Conservation (phyloP, 2,113 vertebrate genomes). For the Galemys pyrenaicus region DNA sequence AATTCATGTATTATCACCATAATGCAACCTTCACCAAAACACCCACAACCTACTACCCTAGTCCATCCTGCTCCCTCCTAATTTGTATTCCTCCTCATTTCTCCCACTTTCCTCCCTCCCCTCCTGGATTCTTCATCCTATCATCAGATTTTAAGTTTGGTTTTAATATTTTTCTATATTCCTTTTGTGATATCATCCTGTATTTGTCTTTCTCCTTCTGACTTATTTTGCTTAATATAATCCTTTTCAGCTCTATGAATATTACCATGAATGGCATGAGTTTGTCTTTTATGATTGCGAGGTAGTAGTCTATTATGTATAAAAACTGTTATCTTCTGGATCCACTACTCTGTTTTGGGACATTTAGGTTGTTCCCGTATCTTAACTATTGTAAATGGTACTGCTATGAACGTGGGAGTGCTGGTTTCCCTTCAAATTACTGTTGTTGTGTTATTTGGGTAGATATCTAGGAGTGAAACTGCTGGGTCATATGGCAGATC, state of each 20-base stretch:
- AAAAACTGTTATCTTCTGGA: neutral
- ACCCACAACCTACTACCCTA: too few relatives aligned
- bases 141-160: neutral
- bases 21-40: too few relatives aligned
- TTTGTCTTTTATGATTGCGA: neutral
- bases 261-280: neutral
- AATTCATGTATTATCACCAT: too few relatives aligned
- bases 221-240: neutral
- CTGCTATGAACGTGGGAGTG: neutral
- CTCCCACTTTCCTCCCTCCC: too few relatives aligned
- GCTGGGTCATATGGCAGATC: neutral
- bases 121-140: neutral
- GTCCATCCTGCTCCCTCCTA: too few relatives aligned
- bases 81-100: too few relatives aligned
- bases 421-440: neutral
- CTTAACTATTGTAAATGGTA: neutral
- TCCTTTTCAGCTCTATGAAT: neutral
- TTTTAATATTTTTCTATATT: neutral
- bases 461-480: neutral
- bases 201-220: neutral
- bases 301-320: neutral
- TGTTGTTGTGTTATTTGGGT: neutral
- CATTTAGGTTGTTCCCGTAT: neutral
- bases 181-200: neutral
- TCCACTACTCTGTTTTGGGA: neutral